Conservation (phyloP, 2,113 vertebrate species). For the Coptodon bakossiorum region DNA sequence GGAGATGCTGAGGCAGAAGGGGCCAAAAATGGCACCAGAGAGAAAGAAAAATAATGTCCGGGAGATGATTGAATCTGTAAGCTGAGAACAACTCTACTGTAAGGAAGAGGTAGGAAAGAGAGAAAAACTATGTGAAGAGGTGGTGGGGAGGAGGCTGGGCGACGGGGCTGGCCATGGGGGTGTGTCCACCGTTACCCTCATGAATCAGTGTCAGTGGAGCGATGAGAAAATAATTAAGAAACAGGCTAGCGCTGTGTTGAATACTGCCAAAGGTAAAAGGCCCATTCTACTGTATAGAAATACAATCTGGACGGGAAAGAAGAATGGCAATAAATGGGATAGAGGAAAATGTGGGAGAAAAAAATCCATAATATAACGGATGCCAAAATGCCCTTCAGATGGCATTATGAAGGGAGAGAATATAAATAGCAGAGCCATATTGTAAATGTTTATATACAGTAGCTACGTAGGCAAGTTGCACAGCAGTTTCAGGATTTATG, state of each 20-base stretch:
- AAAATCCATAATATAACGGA: constrained; percentile 67
- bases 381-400: constrained; percentile 66
- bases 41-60: not conserved
- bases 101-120: not conserved
- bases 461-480: constrained; percentile 47
- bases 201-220: constrained; percentile 69
- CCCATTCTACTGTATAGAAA: constrained; percentile 41
- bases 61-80: not conserved
- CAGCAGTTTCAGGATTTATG: constrained; percentile 70
- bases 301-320: constrained; percentile 26
- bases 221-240: constrained; percentile 76
- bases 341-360: constrained; percentile 9
- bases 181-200: constrained; percentile 56
- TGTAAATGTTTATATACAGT: constrained; percentile 77
- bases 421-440: constrained; percentile 73
- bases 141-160: constrained; percentile 12
- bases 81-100: not conserved
- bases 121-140: not conserved
- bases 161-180: constrained; percentile 39
- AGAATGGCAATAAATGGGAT: constrained; percentile 51
- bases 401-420: constrained; percentile 69
- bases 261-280: constrained; percentile 61
- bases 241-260: constrained; percentile 58
- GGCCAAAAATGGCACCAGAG: not conserved
- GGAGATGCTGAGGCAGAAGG: not conserved